Evolutionary conservation across 1,140 invertebrate species (phyloP), one percentile per base, ranked within the genome.

Genomic region (Caenorhabditis brenneri): DNA sequence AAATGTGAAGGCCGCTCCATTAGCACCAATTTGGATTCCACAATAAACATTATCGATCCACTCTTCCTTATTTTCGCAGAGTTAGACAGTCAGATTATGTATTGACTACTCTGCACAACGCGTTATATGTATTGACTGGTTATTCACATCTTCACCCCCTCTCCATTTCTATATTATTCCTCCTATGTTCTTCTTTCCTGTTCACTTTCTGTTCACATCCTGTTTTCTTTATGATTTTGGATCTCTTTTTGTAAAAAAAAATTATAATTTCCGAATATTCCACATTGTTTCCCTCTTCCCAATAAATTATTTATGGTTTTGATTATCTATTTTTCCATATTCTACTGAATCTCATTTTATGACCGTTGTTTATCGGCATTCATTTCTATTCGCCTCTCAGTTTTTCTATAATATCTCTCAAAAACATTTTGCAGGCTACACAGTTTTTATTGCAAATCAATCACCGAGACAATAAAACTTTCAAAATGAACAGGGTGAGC

Each of bases 1-100:
- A 16, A 87, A 87, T 31, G 74, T 87, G 49, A 87, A 87, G 49
- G 87, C 87, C 1, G 87, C 83, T 3, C 87, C 87, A 29, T 69
- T 87, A 7, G 69, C 53, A 16, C 87, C 87, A 24, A 87, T 87
- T 58, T 87, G 86, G 86, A 83, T 84, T 33, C 33, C 65, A 9
- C 24, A 53, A 31, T 48, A 39, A 48, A 31, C 5, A 7, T 7
- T 48, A 10, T 79, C 22, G 12, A 46, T 79, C 22, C 10, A 22
- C 3, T 55, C 2, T 55, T 27, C 24, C 9, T 27, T 3, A 27
- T 55, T 24, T 24, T 27, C 5, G 27, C n/a, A n/a, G n/a, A n/a
- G n/a, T n/a, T n/a, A n/a, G n/a, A n/a, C n/a, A n/a, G n/a, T n/a
- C n/a, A n/a, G n/a, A n/a, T n/a, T n/a, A n/a, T n/a, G n/a, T n/a